A percentile compares a stretch with the other conserved stretches of the same genome.
phyloP scores from a whole-genome alignment of 2,888 invertebrate genomes.

The Celastrina argiolus region DNA sequence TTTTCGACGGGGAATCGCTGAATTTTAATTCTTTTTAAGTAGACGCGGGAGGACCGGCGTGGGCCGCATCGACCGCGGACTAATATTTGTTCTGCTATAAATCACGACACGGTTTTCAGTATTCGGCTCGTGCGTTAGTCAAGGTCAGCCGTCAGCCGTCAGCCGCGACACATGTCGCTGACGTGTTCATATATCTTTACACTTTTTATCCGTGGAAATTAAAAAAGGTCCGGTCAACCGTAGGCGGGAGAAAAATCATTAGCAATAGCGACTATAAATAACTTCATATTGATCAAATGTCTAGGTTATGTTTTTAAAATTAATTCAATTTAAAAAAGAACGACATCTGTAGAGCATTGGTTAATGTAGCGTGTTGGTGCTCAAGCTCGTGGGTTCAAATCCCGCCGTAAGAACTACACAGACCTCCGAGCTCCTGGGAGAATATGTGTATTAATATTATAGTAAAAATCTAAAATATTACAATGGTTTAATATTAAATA shows the following conservation, averaged over 20 bases:
- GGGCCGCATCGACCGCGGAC: slow-evolving; percentile 38
- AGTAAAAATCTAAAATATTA: too few species aligned
- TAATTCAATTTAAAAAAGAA: too few species aligned
- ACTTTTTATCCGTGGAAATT: neutral
- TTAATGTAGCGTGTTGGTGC: too few species aligned
- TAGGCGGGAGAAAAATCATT: neutral
- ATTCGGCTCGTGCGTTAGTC: slow-evolving; percentile 54
- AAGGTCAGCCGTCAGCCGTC: slow-evolving; percentile 62
- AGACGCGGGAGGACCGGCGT: slow-evolving; percentile 34
- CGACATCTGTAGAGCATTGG: too few species aligned
- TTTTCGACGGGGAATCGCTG: slow-evolving; percentile 72
- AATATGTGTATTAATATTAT: too few species aligned
- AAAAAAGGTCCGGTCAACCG: neutral
- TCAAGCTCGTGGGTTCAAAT: too few species aligned
- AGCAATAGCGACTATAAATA: neutral
- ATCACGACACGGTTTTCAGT: slow-evolving; percentile 46
- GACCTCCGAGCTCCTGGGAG: too few species aligned
- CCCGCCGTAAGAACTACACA: too few species aligned
- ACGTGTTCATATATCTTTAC: slow-evolving; percentile 25
- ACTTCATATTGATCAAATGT: too few species aligned
- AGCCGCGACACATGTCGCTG: slow-evolving; percentile 45
- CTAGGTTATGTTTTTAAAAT: too few species aligned
- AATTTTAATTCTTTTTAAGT: slow-evolving; percentile 72
- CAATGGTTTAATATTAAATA: too few species aligned
- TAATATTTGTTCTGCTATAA: slow-evolving; percentile 51